Evolutionary conservation across 1,140 invertebrate species (phyloP).

Genomic region (Aleiodes sp.): DNA sequence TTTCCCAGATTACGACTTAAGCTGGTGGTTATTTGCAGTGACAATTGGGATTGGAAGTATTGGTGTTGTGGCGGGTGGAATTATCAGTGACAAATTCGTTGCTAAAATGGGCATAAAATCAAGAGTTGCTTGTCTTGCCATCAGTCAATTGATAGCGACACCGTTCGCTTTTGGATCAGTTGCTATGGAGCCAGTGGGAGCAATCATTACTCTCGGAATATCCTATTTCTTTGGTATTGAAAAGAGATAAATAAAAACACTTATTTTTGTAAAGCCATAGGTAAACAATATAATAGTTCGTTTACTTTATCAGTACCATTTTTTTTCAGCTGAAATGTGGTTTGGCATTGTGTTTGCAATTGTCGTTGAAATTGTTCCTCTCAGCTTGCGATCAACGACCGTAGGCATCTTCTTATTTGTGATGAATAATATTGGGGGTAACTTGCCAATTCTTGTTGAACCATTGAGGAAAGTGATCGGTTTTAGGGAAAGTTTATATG

Average conservation of each 20-base stretch:
- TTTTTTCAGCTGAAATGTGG: constrained; percentile 87
- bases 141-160: constrained; percentile 87
- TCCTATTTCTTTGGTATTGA: constrained; percentile 89
- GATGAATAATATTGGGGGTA: constrained; percentile 94
- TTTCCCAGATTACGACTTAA: constrained; percentile 86
- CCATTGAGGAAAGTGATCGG: constrained; percentile 81
- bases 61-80: constrained; percentile 87
- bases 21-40: constrained; percentile 87
- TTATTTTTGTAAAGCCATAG: constrained; percentile 31
- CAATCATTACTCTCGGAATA: constrained; percentile 85
- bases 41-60: constrained; percentile 87
- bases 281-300: neutral
- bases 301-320: constrained; percentile 34
- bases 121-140: constrained; percentile 82
- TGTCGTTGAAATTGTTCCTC: constrained; percentile 86
- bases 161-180: constrained; percentile 90
- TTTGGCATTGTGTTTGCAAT: constrained; percentile 91
- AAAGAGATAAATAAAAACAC: too few species aligned
- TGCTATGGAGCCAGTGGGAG: constrained; percentile 81
- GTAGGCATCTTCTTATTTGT: constrained; percentile 88
- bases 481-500: constrained; percentile 84
- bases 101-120: constrained; percentile 87
- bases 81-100: constrained; percentile 89
- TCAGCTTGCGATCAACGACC: constrained; percentile 81
- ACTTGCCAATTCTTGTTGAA: constrained; percentile 86